These are phyloP conservation scores for Pandemis heparana DNA, from an alignment of 2,888 invertebrate genomes.

Conservation along the genomic window DNA sequence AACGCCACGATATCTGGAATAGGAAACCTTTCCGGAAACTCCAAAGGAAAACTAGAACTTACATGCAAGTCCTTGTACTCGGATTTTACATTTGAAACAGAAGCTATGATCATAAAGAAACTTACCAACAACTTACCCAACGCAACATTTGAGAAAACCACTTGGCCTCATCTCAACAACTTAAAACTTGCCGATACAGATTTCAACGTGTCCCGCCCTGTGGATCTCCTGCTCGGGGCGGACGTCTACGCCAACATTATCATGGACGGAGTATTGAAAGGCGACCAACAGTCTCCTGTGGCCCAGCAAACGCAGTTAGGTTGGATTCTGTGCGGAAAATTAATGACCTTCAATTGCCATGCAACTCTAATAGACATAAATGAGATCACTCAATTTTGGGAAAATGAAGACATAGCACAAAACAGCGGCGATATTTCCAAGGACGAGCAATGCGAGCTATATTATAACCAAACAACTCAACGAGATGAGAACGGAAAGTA, in stretches of 20 bases:
- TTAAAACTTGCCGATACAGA: too few relatives aligned
- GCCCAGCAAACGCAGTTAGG: too few relatives aligned
- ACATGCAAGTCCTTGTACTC: slow-evolving; percentile 23
- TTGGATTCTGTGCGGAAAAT: too few relatives aligned
- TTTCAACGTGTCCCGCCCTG: too few relatives aligned
- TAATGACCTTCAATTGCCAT: slow-evolving; percentile 42
- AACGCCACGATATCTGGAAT: slow-evolving; percentile 39
- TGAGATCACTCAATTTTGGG: slow-evolving; percentile 43
- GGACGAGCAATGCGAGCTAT: slow-evolving; percentile 41
- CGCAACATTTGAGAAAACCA: slow-evolving; percentile 16
- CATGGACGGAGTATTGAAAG: too few relatives aligned
- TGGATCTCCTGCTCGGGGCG: too few relatives aligned
- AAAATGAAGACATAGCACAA: slow-evolving; percentile 36
- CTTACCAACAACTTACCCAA: slow-evolving; percentile 35
- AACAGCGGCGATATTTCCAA: neutral
- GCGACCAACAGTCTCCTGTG: too few relatives aligned
- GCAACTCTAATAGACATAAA: slow-evolving; percentile 39
- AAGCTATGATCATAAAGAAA: slow-evolving; percentile 29
- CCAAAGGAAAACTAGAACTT: slow-evolving; percentile 25
- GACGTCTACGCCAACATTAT: too few relatives aligned
- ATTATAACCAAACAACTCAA: slow-evolving; percentile 38
- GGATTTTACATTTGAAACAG: slow-evolving; percentile 18
- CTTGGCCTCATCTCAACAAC: too few relatives aligned
- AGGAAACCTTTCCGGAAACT: slow-evolving; percentile 25
- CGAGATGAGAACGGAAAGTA: slow-evolving; percentile 39